Base-by-base conservation (phyloP, 2,113 vertebrate species). In the Atractosteus spatula region DNA sequence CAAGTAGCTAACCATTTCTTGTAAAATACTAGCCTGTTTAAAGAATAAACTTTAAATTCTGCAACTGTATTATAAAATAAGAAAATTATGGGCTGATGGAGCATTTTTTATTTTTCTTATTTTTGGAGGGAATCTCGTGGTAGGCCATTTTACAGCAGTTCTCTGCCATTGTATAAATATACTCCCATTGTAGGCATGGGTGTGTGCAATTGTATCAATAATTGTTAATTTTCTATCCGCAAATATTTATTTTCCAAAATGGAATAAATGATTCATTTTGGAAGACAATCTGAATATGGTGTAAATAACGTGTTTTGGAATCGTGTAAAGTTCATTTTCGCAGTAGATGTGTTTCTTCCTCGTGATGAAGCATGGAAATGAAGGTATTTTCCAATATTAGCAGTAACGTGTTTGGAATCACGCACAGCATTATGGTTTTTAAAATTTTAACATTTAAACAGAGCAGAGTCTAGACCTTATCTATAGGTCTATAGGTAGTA, bases 1-100 rank as follows among this genome's bases (percentile, higher is more conserved):
- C 86, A 88, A 88, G 85, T 92, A 92, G 90, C 89, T 91, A 90
- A 85, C 87, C 85, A 86, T 90, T 90, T 91, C 88, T 91, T 93
- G 91, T 93, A 93, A 90, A 89, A 91, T 93, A 93, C 80, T 92
- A 92, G 91, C 87, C 87, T 91, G 90, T 93, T 93, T 85, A 91
- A 93, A 90, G 84, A 90, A 91, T 89, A 91, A 91, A 91, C 87
- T 89, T 92, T 92, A 85, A 90, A 90, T 84, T 92, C 88, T 91
- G 89, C 90, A 91, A 89, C 90, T 93, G 91, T 92, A 92, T 91
- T 92, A 90, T 93, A 92, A 90, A 90, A 90, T 91, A 92, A 90
- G 81, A 84, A 87, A 85, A 87, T 77, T 64, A 78, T 80, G 76
- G 90, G 83, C 80, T 87, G 79, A 81, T 84, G 81, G 86, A 91